Base-by-base conservation (phyloP, 2,797 vertebrate genomes). In the Varecia variegata region DNA sequence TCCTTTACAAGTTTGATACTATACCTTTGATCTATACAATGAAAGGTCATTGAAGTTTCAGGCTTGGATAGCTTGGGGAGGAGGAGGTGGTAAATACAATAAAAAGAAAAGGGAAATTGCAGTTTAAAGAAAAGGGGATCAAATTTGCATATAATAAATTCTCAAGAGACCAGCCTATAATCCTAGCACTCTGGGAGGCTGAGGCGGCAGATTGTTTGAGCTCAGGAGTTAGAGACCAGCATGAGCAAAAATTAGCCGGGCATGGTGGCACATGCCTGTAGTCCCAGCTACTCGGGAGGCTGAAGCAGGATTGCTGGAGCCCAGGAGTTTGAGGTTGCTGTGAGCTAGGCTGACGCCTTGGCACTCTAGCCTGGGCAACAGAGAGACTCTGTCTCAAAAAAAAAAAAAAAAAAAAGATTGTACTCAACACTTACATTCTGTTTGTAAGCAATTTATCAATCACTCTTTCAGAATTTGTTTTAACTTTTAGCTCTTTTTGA, bases 381-480 rank as follows among this genome's bases (percentile, higher is more conserved):
- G 54, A 23, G 20, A 56, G 54, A 21, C 21, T 56, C 54, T 56
- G 21, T 56, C 21, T 56, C 18, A 21, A 54, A 54, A 54, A 23
- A 23, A 54, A 9, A 54, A 54, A 23, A 21, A 54, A 52, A 18
- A 5, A 23, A 56, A 79, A 94, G 58, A 83, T 8, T 87, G 8
- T 27, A 90, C 62, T 74, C n/a, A 81, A 62, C 56, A 93, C 47
- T 71, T 71, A 81, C 6, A 68, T 67, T 32, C 27, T 74, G 12
- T 83, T 50, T 73, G 7, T 68, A 65, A 88, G 38, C n/a, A 89
- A 92, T 56, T 82, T 30, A 93, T 92, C 94, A 91, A 70, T 56
- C 91, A 95, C 38, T 67, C 2, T 56, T 40, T 95, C 65, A 86
- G 32, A 73, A 76, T 90, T 62, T 93, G 71, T 60, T 92, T 93